Conservation (phyloP, 2,113 vertebrate species). For the Chiloscyllium plagiosum region DNA sequence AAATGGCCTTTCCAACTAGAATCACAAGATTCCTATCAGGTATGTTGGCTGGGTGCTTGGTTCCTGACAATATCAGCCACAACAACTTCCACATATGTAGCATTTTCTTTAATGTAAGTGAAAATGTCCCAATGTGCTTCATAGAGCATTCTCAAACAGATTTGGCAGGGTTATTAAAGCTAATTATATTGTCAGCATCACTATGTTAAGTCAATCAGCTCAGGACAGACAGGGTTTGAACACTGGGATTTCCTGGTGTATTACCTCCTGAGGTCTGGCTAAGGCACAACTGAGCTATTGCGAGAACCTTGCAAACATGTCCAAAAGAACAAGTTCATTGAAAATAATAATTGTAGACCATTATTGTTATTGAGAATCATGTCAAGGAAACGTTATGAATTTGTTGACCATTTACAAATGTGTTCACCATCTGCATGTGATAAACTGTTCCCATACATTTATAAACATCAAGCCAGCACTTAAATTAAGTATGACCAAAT, state of each 20-base stretch:
- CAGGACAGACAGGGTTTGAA: background rate
- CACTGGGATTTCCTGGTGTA: background rate
- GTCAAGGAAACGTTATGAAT: background rate
- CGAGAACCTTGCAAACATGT: background rate
- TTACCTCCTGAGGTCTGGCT: background rate
- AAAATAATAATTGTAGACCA: background rate
- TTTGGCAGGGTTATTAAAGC: background rate
- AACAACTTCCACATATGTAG: background rate
- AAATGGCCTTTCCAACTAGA: background rate
- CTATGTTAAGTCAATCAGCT: background rate
- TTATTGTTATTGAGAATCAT: background rate
- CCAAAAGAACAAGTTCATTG: background rate
- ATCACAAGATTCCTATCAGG: background rate
- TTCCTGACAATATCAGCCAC: background rate
- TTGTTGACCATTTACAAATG: background rate
- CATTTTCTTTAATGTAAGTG: background rate
- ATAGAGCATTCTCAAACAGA: background rate
- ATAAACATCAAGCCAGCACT: background rate
- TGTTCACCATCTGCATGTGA: background rate
- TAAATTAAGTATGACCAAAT: conserved; percentile 22
- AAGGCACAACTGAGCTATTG: background rate
- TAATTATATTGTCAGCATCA: background rate
- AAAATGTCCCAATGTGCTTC: background rate
- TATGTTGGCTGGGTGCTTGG: background rate
- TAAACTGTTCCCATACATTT: background rate